Base-by-base conservation (phyloP, 2,888 invertebrate species). In the Embidobia sp. region DNA sequence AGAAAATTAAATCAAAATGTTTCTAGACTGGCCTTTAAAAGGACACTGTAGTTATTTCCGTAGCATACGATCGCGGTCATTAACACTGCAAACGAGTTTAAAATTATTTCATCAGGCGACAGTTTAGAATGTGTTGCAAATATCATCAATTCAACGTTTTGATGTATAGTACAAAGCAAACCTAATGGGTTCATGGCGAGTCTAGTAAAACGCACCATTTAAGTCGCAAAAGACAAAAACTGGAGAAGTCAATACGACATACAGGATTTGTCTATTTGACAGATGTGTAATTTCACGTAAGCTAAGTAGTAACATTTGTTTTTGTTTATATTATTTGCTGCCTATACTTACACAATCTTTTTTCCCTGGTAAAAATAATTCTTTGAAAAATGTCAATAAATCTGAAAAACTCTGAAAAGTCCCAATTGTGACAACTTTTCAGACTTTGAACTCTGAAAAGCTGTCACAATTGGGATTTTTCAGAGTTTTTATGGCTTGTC, bases 281-380 rank as follows among this genome's bases (percentile, higher is more conserved):
- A 6, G 61, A 11, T 5, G 37, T 13, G 22, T 48, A 48, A 48
- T 3, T 18, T 61, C 46, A 1, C 29, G 13, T 6, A 61, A 27
- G 27, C 40, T 55, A 0, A 42, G n/a, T n/a, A 55, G 29, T 22
- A 55, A 19, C 10, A 55, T 10, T 22, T 27, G 40, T 42, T 55
- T 40, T 42, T 59, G 59, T 46, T 59, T 59, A 13, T 46, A 22
- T 5, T 27, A 16, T 10, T 59, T 59, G 8, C 29, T 15, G 1
- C 42, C 55, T 7, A 55, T 29, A n/a, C 51, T 51, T 3, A 51
- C 8, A 8, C 35, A 51, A 22, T 51, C 51, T 35, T 51, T 51
- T 35, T 51, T n/a, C n/a, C n/a, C n/a, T n/a, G n/a, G n/a, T n/a
- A n/a, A n/a, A n/a, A n/a, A n/a, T n/a, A n/a, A n/a, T n/a, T n/a